Evolutionary conservation across 2,888 invertebrate species (phyloP).

Genomic region (Brenthis ino): DNA sequence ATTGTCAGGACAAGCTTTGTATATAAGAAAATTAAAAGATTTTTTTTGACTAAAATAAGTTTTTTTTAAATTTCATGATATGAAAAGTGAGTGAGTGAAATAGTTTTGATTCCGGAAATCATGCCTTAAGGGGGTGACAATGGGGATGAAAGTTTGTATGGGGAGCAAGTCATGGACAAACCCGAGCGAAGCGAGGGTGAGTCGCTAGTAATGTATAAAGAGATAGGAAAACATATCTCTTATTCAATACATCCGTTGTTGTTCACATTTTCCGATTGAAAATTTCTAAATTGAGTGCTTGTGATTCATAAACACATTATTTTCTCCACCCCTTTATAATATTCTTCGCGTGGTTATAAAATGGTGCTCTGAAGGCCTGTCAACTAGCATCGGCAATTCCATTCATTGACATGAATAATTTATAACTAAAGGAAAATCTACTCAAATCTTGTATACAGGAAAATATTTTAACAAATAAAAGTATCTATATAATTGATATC

Average conservation of each 20-base stretch:
- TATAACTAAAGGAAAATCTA: slow-evolving; percentile 25
- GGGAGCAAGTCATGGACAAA: no score
- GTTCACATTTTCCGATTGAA: not conserved
- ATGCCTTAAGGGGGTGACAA: no score
- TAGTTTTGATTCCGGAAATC: no score
- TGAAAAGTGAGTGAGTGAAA: no score
- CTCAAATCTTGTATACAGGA: slow-evolving; percentile 24
- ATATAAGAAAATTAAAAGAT: no score
- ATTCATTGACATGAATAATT: slow-evolving; percentile 31
- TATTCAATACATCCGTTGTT: not conserved
- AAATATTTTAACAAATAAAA: slow-evolving; percentile 12
- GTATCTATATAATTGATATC: not conserved
- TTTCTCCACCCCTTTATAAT: slow-evolving; percentile 14
- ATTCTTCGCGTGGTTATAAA: slow-evolving; percentile 21
- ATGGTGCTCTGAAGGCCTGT: slow-evolving; percentile 27
- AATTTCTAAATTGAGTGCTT: slow-evolving; percentile 2
- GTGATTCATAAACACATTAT: slow-evolving; percentile 9
- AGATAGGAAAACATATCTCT: not conserved
- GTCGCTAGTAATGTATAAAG: no score
- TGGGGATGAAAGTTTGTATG: no score
- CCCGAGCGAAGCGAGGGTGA: no score
- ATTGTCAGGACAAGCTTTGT: no score
- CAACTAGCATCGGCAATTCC: slow-evolving; percentile 25
- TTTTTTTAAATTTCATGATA: no score
- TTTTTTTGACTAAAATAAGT: no score